Conservation (phyloP, 2,797 vertebrate genomes). For the Phoebastria nigripes region DNA sequence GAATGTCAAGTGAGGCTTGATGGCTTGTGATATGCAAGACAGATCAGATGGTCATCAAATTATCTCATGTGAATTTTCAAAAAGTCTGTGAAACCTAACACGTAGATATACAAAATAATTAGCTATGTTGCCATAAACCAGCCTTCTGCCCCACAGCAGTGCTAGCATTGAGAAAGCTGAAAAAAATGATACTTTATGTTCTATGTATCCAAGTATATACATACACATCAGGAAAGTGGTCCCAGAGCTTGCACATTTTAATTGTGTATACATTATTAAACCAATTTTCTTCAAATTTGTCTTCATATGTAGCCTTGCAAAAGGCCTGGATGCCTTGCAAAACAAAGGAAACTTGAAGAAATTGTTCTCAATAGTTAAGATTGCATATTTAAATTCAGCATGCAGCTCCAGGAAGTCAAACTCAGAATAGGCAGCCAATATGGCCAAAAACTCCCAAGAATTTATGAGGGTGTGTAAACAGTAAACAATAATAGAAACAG, state of each 20-base stretch:
- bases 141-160: background rate
- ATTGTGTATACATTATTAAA: background rate
- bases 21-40: background rate
- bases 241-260: background rate
- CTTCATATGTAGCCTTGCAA: background rate
- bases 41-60: background rate
- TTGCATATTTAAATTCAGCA: background rate
- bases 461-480: background rate
- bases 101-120: accelerated
- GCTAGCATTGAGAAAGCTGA: background rate
- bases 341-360: background rate
- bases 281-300: background rate
- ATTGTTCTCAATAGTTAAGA: background rate
- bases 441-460: background rate
- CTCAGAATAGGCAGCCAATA: background rate
- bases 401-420: background rate
- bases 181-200: background rate
- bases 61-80: background rate
- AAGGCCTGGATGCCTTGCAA: background rate
- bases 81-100: background rate
- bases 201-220: background rate
- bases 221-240: background rate
- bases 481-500: background rate
- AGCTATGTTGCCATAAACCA: background rate
- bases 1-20: background rate